These are phyloP conservation scores for Myotis planiceps DNA, from an alignment of 2,797 vertebrate genomes.

Conservation along the genomic window DNA sequence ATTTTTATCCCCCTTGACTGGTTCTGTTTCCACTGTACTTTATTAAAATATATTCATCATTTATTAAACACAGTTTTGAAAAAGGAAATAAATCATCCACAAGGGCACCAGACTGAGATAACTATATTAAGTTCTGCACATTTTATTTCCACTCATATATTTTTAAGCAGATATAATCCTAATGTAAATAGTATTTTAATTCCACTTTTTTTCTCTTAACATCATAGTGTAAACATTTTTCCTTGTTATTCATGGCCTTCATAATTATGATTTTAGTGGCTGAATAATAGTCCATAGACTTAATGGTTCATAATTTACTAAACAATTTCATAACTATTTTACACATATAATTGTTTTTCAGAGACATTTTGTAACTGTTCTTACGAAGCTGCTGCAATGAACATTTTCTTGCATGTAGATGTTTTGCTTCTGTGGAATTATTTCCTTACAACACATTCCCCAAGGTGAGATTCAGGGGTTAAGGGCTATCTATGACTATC, in stretches of 20 bases:
- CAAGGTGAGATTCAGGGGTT: neutral
- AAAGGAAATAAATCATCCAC: neutral
- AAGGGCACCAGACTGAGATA: neutral
- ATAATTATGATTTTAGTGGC: conserved; percentile 66
- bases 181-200: conserved; percentile 32
- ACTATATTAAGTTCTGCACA: neutral
- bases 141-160: conserved; percentile 27
- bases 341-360: conserved; percentile 9
- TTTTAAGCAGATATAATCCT: conserved; percentile 27
- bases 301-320: conserved; percentile 48
- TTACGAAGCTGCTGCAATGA: conserved; percentile 32
- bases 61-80: conserved; percentile 10
- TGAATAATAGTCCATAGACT: conserved; percentile 61
- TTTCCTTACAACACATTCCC: neutral
- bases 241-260: conserved; percentile 16
- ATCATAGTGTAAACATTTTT: conserved; percentile 15
- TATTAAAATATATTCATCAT: neutral
- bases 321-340: conserved; percentile 43
- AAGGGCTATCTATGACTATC: neutral
- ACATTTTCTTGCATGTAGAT: conserved; percentile 15
- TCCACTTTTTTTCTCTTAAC: conserved; percentile 31
- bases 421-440: conserved; percentile 24
- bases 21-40: neutral
- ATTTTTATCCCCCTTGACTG: neutral
- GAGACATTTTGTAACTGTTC: conserved; percentile 7